Base-by-base conservation (phyloP, 1,140 invertebrate genomes). In the Penaeus japonicus region DNA sequence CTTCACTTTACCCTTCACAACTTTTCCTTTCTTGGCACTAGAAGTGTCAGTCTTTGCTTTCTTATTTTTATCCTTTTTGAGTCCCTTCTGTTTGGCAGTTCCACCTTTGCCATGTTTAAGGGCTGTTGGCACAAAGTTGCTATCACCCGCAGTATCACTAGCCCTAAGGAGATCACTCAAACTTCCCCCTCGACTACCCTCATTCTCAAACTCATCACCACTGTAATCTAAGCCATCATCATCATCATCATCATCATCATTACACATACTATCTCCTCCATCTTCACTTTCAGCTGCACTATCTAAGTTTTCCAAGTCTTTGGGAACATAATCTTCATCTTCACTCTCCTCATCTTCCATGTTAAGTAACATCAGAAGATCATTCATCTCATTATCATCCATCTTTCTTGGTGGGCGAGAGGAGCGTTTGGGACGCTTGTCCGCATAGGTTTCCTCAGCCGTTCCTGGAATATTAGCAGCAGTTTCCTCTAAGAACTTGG, bases 341-440 rank as follows among this genome's bases (percentile, higher is more conserved):
- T 90, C 90, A 89, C 90, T 90, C 55, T 90, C 90, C 78, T 90
- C 90, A 55, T 90, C 90, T 24, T 90, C 90, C 90, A 90, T 88
- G 27, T 90, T 89, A n/a, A 90, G 84, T 24, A 90, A 83, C 83
- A 89, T 81, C 17, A 90, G 55, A 54, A 90, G 85, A 54, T 90
- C 90, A 87, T 89, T 90, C 85, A 90, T 90, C 55, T 89, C 89
- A 22, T 82, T 83, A 54, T 90, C 90, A 77, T 87, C 85, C 77
- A 87, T 79, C 5, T 86, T 75, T 47, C 84, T 62, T 24, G 90
- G 85, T 15, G 89, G 90, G 24, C 89, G 82, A 4, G 89, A 85
- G 2, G 85, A 77, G 17, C 90, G 85, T 62, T 89, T 90, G 17
- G 90, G 90, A n/a, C 90, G 85, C 62, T 84, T 84, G 15, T 90